Evolutionary conservation across 2,797 vertebrate genomes (phyloP).

Genomic region (Pseudomugil tenellus): DNA sequence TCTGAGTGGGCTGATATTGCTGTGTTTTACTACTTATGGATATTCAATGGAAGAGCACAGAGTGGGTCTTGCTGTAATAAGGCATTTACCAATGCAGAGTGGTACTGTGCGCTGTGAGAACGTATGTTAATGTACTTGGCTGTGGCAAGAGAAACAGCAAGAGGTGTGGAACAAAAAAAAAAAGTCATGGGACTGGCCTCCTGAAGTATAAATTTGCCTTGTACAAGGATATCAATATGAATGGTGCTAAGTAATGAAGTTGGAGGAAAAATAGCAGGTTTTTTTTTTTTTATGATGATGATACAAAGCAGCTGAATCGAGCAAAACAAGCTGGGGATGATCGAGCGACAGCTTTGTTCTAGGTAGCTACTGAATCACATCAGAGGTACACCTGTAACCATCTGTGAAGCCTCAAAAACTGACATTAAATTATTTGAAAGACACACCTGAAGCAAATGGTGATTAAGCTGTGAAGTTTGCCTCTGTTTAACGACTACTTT

Average conservation of each 20-base stretch:
- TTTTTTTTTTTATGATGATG: conserved; percentile 68
- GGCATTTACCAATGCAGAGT: conserved; percentile 82
- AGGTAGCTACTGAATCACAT: conserved; percentile 57
- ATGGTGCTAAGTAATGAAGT: conserved; percentile 47
- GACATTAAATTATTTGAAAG: conserved; percentile 69
- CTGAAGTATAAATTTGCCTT: conserved; percentile 68
- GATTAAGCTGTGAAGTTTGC: conserved; percentile 45
- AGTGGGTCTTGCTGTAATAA: conserved; percentile 74
- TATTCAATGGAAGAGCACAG: conserved; percentile 69
- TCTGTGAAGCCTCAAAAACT: conserved; percentile 62
- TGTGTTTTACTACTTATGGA: conserved; percentile 78
- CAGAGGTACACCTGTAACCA: conserved; percentile 60
- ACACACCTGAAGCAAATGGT: conserved; percentile 58
- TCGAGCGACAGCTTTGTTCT: conserved; percentile 46
- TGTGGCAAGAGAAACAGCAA: conserved; percentile 81
- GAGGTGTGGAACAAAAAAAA: conserved; percentile 67
- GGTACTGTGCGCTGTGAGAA: conserved; percentile 79
- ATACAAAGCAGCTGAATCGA: conserved; percentile 59
- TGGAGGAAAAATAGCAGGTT: conserved; percentile 57
- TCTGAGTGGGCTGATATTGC: conserved; percentile 74
- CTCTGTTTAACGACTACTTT: conserved; percentile 11
- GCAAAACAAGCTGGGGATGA: conserved; percentile 37
- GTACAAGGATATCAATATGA: conserved; percentile 72
- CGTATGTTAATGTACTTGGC: conserved; percentile 84
- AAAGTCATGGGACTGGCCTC: conserved; percentile 62